Evolutionary conservation across 2,888 invertebrate genomes (phyloP).

Genomic region (Incurvaria masculella): DNA sequence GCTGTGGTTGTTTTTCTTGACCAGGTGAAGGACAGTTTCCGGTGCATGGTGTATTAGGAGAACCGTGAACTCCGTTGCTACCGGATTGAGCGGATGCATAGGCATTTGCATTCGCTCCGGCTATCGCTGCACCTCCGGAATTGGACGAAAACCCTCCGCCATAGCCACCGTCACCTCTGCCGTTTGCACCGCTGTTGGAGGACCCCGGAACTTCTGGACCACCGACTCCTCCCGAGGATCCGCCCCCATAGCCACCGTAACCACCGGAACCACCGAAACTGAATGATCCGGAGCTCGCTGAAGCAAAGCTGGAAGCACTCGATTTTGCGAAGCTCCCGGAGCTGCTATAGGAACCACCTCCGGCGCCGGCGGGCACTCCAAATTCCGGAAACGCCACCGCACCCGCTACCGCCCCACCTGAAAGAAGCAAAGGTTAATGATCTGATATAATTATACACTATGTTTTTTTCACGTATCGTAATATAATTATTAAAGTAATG

Average conservation of each 20-base stretch:
- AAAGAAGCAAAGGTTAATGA: constrained; percentile 3
- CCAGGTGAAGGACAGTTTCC: background rate
- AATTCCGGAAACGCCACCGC: constrained; percentile 3
- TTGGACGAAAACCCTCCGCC: too few species aligned
- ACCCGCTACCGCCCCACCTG: constrained; percentile 25
- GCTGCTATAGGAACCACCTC: constrained; percentile 25
- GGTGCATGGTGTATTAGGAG: background rate
- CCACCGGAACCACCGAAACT: constrained; percentile 30
- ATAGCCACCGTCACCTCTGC: too few species aligned
- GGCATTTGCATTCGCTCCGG: background rate
- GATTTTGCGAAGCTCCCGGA: constrained; percentile 45
- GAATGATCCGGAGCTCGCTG: constrained; percentile 41
- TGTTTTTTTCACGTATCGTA: constrained; percentile 2
- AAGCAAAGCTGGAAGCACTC: constrained; percentile 39
- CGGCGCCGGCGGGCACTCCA: constrained; percentile 19
- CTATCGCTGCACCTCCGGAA: background rate
- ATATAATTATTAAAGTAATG: constrained; percentile 8
- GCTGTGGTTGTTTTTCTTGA: background rate
- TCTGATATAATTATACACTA: too few species aligned
- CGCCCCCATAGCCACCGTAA: constrained; percentile 10
- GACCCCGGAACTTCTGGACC: background rate
- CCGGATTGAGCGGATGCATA: background rate
- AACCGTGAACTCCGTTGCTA: background rate
- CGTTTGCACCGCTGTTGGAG: background rate
- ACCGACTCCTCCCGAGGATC: background rate